Conservation (phyloP, 1,140 invertebrate species). For the Drosophila arawakana region DNA sequence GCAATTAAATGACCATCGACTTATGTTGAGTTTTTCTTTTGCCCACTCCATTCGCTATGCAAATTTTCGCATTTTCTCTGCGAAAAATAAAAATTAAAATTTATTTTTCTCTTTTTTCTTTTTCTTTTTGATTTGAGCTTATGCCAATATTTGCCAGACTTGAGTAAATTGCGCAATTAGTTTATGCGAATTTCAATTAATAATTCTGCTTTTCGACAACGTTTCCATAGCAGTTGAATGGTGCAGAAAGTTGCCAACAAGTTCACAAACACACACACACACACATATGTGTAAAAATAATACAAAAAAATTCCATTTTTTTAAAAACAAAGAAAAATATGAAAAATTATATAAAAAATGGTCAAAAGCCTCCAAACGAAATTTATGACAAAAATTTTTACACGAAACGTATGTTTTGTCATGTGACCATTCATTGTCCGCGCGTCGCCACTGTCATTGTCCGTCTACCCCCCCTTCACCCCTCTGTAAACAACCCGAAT, state of each 20-base stretch:
- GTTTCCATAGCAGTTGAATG: slow-evolving; percentile 26
- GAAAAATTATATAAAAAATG: slow-evolving; percentile 33
- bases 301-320: slow-evolving; percentile 7
- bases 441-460: slow-evolving; percentile 51
- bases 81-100: not conserved
- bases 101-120: not conserved
- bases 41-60: not conserved
- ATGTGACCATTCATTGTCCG: slow-evolving; percentile 73
- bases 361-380: slow-evolving; percentile 61
- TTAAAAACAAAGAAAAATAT: slow-evolving; percentile 6
- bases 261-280: slow-evolving; percentile 10
- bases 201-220: slow-evolving; percentile 31
- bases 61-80: slow-evolving; percentile 4
- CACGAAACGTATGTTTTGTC: slow-evolving; percentile 78
- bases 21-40: too few relatives aligned
- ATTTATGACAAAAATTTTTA: slow-evolving; percentile 76
- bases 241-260: slow-evolving; percentile 14
- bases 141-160: slow-evolving; percentile 18
- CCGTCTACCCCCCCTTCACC: slow-evolving; percentile 13
- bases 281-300: slow-evolving; percentile 11
- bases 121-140: slow-evolving; percentile 1
- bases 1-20: too few relatives aligned
- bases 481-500: slow-evolving; percentile 24
- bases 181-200: slow-evolving; percentile 49
- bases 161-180: slow-evolving; percentile 48